Base-by-base conservation (phyloP, 2,888 invertebrate species). In the Rhodophaea formosa region DNA sequence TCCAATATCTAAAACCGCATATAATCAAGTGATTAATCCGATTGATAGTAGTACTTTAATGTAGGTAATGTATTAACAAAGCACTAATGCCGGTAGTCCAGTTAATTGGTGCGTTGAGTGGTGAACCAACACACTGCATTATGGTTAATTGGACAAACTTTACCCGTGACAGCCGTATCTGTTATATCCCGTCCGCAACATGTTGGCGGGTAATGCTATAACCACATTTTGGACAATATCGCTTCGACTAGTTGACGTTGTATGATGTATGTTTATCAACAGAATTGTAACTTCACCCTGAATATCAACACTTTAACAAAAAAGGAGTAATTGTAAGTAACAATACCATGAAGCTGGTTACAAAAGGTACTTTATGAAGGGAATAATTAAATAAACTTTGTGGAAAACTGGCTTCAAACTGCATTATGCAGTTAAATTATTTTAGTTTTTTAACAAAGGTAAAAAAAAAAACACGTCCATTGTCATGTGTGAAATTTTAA, bases 91-190 rank as follows among this genome's bases (percentile, higher is more conserved):
- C 10, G 35, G 16, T 15, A 51, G 17, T 8, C 51, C 32, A 51
- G 35, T 51, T 51, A 39, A 51, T 51, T 35, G 51, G 16, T 32
- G 51, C 8, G 17, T 35, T 12, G 16, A 51, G 51, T 51, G 51
- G 51, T 35, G 17, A 51, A 51, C 51, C 51, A 39, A 12, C 51
- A 17, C 16, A 8, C 35, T 35, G 15, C 17, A 12, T 17, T 51
- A 51, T 51, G 51, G 32, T 32, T 51, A 51, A 51, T 51, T 51
- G 51, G 35, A 51, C 35, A 35, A 17, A 51, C 17, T 51, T 51
- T 51, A 35, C 16, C 35, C 8, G 49, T 51, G 49, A 51, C 35
- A 35, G 35, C 15, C 35, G 17, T 39, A 39, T 35, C 35, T 51
- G 32, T 51, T 35, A 51, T 51, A 17, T 51, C 17, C 17, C 35